Percentiles rank a stretch among this genome's conserved stretches.
phyloP scores from a whole-genome alignment of 2,113 vertebrate species.

The Ameiurus melas region DNA sequence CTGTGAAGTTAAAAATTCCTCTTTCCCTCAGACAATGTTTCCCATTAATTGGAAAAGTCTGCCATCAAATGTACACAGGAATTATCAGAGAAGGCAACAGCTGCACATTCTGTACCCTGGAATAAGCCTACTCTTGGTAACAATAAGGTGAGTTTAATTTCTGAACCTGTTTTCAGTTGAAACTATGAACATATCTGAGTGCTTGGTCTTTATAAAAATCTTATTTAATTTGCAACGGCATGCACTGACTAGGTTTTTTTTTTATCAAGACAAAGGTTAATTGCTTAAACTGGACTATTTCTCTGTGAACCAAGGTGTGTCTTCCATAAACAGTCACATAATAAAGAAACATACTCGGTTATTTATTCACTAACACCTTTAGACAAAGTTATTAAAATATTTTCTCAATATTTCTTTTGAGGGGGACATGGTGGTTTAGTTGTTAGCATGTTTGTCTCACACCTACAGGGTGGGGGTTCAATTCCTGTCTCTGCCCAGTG shows the following conservation, averaged over 20 bases:
- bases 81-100: not conserved
- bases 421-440: too few species aligned
- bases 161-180: not conserved
- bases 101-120: slow-evolving; percentile 12
- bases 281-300: not conserved
- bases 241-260: not conserved
- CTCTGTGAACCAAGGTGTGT: not conserved
- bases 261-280: not conserved
- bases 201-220: not conserved
- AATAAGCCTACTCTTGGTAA: slow-evolving; percentile 15
- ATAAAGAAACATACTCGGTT: not conserved
- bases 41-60: not conserved
- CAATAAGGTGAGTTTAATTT: slow-evolving; percentile 21
- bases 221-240: not conserved
- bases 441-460: too few species aligned
- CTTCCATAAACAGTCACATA: not conserved
- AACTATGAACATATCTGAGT: not conserved
- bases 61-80: not conserved
- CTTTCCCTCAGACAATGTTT: slow-evolving; percentile 14
- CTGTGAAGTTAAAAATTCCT: not conserved
- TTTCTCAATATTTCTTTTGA: not conserved
- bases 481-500: too few species aligned
- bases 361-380: not conserved
- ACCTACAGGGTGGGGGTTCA: too few species aligned
- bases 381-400: not conserved